Conservation (phyloP, 2,888 invertebrate genomes). For the Eucera pruinosa region DNA sequence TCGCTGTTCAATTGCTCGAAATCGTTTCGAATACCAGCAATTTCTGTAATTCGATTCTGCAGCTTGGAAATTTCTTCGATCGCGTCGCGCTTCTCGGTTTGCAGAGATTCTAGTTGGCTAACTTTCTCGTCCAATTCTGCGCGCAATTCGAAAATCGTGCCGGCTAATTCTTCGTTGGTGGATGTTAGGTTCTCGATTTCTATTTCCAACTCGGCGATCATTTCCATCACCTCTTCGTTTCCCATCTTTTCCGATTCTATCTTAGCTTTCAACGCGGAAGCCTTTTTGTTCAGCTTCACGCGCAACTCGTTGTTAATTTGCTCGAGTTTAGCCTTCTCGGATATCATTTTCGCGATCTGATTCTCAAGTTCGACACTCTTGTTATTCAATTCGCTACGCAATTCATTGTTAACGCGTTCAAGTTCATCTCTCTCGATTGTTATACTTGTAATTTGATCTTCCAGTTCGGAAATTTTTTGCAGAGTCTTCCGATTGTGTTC, state of each 20-base stretch:
- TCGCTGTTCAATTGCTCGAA: slow-evolving; percentile 36
- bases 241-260: not conserved
- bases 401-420: too few relatives aligned
- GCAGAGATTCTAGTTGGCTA: not conserved
- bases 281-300: not conserved
- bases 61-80: slow-evolving; percentile 26
- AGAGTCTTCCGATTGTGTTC: too few relatives aligned
- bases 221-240: not conserved
- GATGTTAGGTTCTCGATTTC: slow-evolving; percentile 31
- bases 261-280: not conserved
- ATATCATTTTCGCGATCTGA: too few relatives aligned
- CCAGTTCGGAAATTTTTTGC: too few relatives aligned
- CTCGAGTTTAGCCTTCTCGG: too few relatives aligned
- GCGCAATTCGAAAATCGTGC: slow-evolving; percentile 6
- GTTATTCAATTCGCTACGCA: too few relatives aligned
- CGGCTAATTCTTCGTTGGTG: slow-evolving; percentile 46
- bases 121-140: slow-evolving; percentile 23
- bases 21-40: slow-evolving; percentile 43
- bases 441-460: too few relatives aligned
- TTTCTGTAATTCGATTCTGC: slow-evolving; percentile 24
- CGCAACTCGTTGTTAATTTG: too few relatives aligned
- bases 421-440: too few relatives aligned
- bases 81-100: slow-evolving; percentile 10
- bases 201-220: slow-evolving; percentile 26
- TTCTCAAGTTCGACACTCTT: too few relatives aligned